Evolutionary conservation across 1,140 invertebrate species (phyloP), one percentile per base, ranked within the genome.

Genomic region (Diprion similis): DNA sequence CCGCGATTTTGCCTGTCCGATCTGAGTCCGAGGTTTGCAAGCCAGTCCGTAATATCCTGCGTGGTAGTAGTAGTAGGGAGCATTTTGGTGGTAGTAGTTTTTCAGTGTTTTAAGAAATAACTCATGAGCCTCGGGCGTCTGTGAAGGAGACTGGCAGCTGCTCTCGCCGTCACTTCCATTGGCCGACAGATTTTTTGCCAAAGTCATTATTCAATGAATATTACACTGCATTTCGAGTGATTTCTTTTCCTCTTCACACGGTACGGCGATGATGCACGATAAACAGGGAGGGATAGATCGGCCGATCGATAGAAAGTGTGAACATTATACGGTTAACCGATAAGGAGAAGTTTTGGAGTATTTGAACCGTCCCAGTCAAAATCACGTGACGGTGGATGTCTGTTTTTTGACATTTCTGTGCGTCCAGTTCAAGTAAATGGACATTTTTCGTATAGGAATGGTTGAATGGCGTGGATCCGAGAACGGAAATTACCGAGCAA

Each of bases 321-420:
- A 37, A 37, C 24, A 37, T 37, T 37, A 1, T 37, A n/a, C n/a
- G 24, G 24, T 37, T 6, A 37, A 6, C 24, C 24, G 24, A 37
- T 37, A 37, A 37, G 24, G 24, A 37, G 2, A 37, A 37, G 24
- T 37, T 37, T 37, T 37, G 1, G 6, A 37, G 24, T 37, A 37
- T 37, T 37, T 6, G 24, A 37, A 37, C 2, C 24, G 24, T 37
- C 24, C 24, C 24, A 37, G 17, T 15, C 59, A 64, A 17, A 64
- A 4, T 18, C 59, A 4, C 59, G 59, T 1, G 17, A 15, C 8
- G 59, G 17, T 15, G 17, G 4, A 7, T 64, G 59, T 64, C 17
- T 64, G 59, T 18, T 64, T 64, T 18, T 64, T 64, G 59, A 64
- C 59, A 17, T 64, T 64, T 18, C 59, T 64, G 59, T 18, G 59